Evolutionary conservation across 53 echinoderm and acorn worm species (phyloP), one percentile per base, ranked within the genome.

Genomic region (Paracentrotus lividus): DNA sequence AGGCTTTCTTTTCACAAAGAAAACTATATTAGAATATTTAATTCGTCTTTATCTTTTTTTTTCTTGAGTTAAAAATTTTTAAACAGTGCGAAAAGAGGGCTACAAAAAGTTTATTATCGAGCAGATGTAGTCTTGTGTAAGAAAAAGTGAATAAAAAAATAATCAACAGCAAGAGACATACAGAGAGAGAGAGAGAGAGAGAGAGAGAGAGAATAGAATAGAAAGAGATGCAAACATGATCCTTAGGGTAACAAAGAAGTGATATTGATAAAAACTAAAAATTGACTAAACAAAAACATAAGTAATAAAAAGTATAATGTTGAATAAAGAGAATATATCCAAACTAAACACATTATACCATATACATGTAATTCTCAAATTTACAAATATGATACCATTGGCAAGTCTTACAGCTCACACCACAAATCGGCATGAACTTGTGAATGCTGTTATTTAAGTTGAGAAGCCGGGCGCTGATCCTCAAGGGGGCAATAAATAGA

Each of bases 401-500:
- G 81, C 81, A 24, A 47, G 44, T 24, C n/a, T n/a, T 33, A 26
- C 10, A 26, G 12, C 9, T 36, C 38, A 38, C 81, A 47, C 47
- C 47, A n/a, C 81, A 47, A 81, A 45, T 10, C n/a, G 47, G 44
- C 45, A 27, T 81, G 81, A 81, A 81, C 81, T 81, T 81, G 24
- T 45, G 47, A 47, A 47, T 47, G 13, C 26, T 47, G 24, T 47
- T 44, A 12, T 0, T 47, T 8, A 21, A 26, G n/a, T 27, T 10
- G 24, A 23, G 81, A 44, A 24, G 33, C 26, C 55, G 27, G 87
- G 87, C 21, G 44, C 57, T 38, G 9, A 57, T 56, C 57, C 87
- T 56, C 87, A 54, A 21, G 57, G 57, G 87, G 57, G 36, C 87
- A 87, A 87, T 55, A 38, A 87, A 87, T 2, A 15, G 45, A 81